These are phyloP conservation scores for Sarcophaga variegata DNA, from an alignment of 2,888 invertebrate genomes.

Conservation along the genomic window DNA sequence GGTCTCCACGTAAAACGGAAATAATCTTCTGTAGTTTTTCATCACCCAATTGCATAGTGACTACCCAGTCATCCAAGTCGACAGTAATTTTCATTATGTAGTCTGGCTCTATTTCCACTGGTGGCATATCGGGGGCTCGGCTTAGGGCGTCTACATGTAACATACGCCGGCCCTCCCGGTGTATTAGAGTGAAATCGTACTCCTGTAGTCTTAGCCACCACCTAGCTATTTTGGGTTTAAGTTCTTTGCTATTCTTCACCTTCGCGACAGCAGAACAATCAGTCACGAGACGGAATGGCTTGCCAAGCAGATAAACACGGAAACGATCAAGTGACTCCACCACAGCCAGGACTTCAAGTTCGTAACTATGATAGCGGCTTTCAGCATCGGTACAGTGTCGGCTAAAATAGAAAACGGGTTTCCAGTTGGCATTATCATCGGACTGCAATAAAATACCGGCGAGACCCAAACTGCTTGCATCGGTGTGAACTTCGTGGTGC, in stretches of 20 bases:
- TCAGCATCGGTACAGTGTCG: slow-evolving; percentile 32
- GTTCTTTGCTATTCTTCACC: background rate
- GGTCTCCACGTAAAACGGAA: background rate
- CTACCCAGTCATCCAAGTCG: background rate
- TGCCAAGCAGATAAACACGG: background rate
- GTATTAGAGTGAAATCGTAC: slow-evolving; percentile 51
- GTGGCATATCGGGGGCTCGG: slow-evolving; percentile 24
- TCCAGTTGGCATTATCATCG: slow-evolving; percentile 1
- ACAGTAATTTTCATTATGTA: slow-evolving; percentile 22
- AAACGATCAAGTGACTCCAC: no score
- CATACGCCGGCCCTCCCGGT: slow-evolving; percentile 51
- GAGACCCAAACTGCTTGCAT: no score
- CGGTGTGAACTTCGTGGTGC: no score
- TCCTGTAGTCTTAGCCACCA: slow-evolving; percentile 57
- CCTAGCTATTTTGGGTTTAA: slow-evolving; percentile 8
- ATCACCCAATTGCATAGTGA: background rate
- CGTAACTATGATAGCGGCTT: slow-evolving; percentile 13
- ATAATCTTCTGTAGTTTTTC: background rate
- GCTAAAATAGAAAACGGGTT: slow-evolving; percentile 26
- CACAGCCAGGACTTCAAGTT: no score
- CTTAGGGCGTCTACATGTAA: slow-evolving; percentile 61
- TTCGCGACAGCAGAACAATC: background rate
- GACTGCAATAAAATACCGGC: slow-evolving; percentile 6
- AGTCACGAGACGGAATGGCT: slow-evolving; percentile 13
- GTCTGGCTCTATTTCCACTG: background rate